Evolutionary conservation across 1,140 invertebrate genomes (phyloP).

Genomic region (Atopsyche davidsoni): DNA sequence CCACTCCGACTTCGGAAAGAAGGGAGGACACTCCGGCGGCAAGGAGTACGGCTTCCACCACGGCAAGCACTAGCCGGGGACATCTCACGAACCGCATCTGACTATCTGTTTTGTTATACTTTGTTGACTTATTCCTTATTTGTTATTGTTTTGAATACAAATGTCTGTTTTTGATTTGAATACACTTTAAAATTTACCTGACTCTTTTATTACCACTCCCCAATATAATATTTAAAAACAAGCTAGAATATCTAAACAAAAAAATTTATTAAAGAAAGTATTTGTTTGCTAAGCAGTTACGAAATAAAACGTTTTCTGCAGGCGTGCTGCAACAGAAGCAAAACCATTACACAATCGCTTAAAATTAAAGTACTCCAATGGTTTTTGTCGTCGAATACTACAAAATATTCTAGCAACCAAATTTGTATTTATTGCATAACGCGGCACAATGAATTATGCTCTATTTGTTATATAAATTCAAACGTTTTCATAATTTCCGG

Average conservation of each 20-base stretch:
- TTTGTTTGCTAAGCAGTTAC: too few species aligned
- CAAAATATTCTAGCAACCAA: neutral
- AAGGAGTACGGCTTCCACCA: slow-evolving; percentile 58
- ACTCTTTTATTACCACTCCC: too few species aligned
- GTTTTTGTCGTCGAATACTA: neutral
- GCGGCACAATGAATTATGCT: slow-evolving; percentile 4
- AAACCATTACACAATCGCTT: too few species aligned
- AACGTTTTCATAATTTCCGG: too few species aligned
- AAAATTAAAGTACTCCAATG: too few species aligned
- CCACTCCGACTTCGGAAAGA: slow-evolving; percentile 59
- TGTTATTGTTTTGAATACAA: slow-evolving; percentile 24
- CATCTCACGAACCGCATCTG: slow-evolving; percentile 14
- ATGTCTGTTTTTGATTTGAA: slow-evolving; percentile 19
- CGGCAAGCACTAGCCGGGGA: slow-evolving; percentile 25
- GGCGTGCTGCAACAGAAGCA: neutral
- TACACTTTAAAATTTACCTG: slow-evolving; percentile 5
- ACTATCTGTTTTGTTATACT: slow-evolving; percentile 24
- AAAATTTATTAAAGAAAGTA: too few species aligned
- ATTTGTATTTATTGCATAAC: neutral
- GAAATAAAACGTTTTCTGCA: slow-evolving; percentile 5
- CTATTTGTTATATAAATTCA: too few species aligned
- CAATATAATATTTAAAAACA: neutral
- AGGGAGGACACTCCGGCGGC: slow-evolving; percentile 56
- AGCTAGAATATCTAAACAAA: slow-evolving; percentile 11
- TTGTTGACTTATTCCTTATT: slow-evolving; percentile 26